Evolutionary conservation across 2,113 vertebrate species (phyloP).

Genomic region (Typhlomys cinereus): DNA sequence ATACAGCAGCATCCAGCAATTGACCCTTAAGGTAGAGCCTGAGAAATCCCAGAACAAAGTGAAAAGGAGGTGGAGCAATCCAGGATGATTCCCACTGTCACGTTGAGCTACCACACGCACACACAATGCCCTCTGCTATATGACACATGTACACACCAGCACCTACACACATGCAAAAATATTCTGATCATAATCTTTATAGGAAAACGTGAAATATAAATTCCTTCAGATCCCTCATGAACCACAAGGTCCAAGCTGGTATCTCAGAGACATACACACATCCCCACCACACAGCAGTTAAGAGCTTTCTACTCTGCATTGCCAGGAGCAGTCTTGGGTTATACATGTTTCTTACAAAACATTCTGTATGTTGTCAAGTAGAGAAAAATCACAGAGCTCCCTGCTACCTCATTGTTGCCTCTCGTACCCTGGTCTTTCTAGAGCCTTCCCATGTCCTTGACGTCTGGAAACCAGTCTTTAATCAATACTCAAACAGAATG

Average conservation of each 20-base stretch:
- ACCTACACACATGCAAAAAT: too few relatives aligned
- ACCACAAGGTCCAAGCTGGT: neutral
- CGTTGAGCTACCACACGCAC: too few relatives aligned
- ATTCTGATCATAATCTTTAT: slow-evolving; percentile 23
- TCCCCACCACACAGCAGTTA: neutral
- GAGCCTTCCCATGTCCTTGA: neutral
- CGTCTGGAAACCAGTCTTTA: neutral
- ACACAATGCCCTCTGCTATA: too few relatives aligned
- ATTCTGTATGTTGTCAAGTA: neutral
- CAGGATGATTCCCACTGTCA: too few relatives aligned
- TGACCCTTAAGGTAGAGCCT: too few relatives aligned
- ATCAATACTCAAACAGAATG: neutral
- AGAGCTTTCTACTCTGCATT: neutral
- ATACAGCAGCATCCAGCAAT: too few relatives aligned
- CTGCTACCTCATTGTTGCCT: neutral
- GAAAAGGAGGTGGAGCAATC: too few relatives aligned
- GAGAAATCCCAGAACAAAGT: too few relatives aligned
- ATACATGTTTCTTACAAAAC: neutral
- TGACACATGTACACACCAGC: too few relatives aligned
- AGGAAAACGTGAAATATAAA: slow-evolving; percentile 37
- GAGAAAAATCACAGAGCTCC: neutral
- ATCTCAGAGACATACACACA: slow-evolving; percentile 11
- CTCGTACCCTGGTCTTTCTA: neutral
- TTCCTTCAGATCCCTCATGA: slow-evolving; percentile 11
- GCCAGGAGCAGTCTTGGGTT: slow-evolving; percentile 16